Evolutionary conservation across 2,113 vertebrate species (phyloP), one percentile per base, ranked within the genome.

Genomic region (Scophthalmus maximus): DNA sequence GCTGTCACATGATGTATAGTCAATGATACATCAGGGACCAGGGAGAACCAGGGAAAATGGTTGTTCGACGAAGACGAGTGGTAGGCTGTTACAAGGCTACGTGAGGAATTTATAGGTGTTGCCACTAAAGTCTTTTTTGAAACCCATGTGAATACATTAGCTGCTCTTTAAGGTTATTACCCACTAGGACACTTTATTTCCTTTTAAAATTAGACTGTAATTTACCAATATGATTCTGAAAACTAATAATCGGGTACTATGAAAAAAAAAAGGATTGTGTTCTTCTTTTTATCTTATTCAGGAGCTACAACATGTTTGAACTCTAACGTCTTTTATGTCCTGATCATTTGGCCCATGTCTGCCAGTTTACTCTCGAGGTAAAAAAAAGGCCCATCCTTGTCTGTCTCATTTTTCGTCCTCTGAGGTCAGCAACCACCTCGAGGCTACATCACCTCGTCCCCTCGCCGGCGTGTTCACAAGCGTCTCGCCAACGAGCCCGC

Each of bases 1-100:
- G 58, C 82, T 87, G 89, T 91, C 89, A 88, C 85, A 85, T 85
- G 85, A 84, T 61, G 84, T 88, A 76, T 62, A 76, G 77, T 79
- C 85, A 71, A 42, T 65, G 52, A 73, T 69, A 68, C 80, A 53
- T 85, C 73, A 73, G 80, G 63, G 61, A 57, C 3, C 63, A 10
- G 23, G 44, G 36, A 47, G n/a, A 56, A 50, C 2, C 32, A 34
- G 36, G n/a, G 30, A 36, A 44, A 56, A 53, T 6, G 68, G 26
- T 20, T 29, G 74, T 34, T n/a, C 34, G 52, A 38, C 46, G 10
- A 6, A 44, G 27, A 52, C 8, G 66, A 77, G 71, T 59, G 22
- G 73, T 6, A 3, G 51, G 62, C 60, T 70, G 77, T 70, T 65
- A 52, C 36, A 50, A 29, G 66, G 20, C 20, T 25, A 49, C n/a